A percentile compares a stretch with the other conserved stretches of the same genome.
Conservation (phyloP, 2,888 invertebrate species). For the Chrysolina oricalcia region DNA sequence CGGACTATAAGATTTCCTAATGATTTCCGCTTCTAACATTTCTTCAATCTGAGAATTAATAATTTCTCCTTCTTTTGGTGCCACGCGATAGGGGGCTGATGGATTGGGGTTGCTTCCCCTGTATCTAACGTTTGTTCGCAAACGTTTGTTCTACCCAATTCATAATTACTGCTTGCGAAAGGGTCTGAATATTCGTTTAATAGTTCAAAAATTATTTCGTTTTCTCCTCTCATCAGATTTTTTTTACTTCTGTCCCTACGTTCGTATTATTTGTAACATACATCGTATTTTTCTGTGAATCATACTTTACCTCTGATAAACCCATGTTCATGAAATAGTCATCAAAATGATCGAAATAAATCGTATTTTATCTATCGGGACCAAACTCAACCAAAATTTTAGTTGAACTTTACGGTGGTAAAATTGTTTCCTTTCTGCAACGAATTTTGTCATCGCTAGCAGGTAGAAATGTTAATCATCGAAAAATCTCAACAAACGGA, state of each 20-base stretch:
- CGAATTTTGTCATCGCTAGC: background rate
- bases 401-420: constrained; percentile 11
- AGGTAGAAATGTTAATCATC: background rate
- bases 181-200: constrained; percentile 3
- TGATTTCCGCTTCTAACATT: too few species aligned
- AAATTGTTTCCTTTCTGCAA: background rate
- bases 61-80: background rate
- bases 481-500: background rate
- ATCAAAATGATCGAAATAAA: background rate
- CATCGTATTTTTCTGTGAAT: background rate
- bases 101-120: too few species aligned
- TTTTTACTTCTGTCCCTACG: background rate
- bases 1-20: constrained; percentile 9
- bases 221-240: background rate
- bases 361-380: background rate
- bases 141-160: background rate
- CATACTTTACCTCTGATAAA: background rate
- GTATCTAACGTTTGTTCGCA: background rate
- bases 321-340: constrained; percentile 3
- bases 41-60: background rate
- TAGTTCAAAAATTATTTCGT: background rate
- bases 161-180: constrained; percentile 22
- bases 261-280: too few species aligned
- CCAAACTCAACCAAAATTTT: background rate
- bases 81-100: too few species aligned